Evolutionary conservation across 2,888 invertebrate species (phyloP).

Genomic region (Myathropa florea): DNA sequence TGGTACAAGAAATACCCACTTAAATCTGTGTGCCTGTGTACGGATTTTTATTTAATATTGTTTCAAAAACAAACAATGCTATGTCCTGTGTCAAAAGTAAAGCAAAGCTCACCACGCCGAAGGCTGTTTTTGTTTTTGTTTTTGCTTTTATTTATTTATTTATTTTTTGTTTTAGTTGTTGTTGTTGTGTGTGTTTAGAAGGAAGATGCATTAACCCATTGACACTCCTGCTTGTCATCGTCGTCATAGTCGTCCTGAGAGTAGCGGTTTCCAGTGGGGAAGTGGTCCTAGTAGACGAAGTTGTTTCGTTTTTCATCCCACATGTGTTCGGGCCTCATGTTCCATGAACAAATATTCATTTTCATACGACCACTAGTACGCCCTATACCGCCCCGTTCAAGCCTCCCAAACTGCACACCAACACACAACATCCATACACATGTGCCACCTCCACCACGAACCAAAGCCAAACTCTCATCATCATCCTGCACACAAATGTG

Average conservation of each 20-base stretch:
- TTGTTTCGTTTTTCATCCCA: conserved; percentile 52
- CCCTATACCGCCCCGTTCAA: conserved; percentile 38
- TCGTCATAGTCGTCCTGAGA: conserved; percentile 29
- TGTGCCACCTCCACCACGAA: conserved; percentile 33
- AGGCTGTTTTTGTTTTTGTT: neutral
- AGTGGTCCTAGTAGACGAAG: conserved; percentile 32
- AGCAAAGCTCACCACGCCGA: conserved; percentile 47
- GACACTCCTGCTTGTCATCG: conserved; percentile 68
- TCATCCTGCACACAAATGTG: conserved; percentile 67
- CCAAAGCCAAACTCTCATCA: conserved; percentile 61
- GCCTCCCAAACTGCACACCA: conserved; percentile 8
- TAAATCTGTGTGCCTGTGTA: conserved; percentile 35
- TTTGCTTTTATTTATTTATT: neutral
- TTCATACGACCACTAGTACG: conserved; percentile 65
- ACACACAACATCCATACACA: neutral
- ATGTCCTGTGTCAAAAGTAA: conserved; percentile 53
- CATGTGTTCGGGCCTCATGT: conserved; percentile 58
- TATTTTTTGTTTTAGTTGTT: neutral
- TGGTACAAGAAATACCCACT: conserved; percentile 31
- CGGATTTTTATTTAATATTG: conserved; percentile 67
- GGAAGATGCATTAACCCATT: conserved; percentile 71
- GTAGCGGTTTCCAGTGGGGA: conserved; percentile 27
- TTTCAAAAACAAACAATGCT: conserved; percentile 64
- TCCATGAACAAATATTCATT: conserved; percentile 67
- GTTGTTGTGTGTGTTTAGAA: conserved; percentile 8